Conservation (phyloP, 1,140 invertebrate species). For the Bombus affinis region DNA sequence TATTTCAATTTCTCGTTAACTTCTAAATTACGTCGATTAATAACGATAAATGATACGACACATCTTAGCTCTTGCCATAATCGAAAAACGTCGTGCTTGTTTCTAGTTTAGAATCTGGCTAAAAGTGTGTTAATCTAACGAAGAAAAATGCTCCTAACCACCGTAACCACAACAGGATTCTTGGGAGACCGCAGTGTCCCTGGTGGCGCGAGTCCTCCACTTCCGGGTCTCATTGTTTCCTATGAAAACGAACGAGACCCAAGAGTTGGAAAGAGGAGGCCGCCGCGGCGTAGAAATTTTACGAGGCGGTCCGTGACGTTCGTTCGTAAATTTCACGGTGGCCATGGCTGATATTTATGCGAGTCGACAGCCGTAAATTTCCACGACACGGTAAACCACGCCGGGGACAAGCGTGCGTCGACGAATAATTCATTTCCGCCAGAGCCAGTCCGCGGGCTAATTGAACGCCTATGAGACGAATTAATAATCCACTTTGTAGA, state of each 20-base stretch:
- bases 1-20: too few species aligned
- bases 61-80: too few species aligned
- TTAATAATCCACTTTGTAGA: conserved; percentile 55
- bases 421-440: conserved; percentile 51
- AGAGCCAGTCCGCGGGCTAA: conserved; percentile 33
- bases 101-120: background rate
- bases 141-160: background rate
- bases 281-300: conserved; percentile 5
- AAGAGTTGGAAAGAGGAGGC: background rate
- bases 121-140: background rate
- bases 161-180: background rate
- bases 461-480: conserved; percentile 56
- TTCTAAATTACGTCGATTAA: too few species aligned
- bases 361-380: conserved; percentile 52
- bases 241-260: background rate
- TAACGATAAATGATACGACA: too few species aligned
- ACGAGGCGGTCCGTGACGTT: conserved; percentile 11
- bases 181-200: background rate
- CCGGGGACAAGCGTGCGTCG: background rate
- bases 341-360: conserved; percentile 8
- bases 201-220: too few species aligned
- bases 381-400: conserved; percentile 38
- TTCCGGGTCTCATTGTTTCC: conserved; percentile 17
- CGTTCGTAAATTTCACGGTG: conserved; percentile 49
- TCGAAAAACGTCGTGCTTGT: background rate